Conservation (phyloP, 2,797 vertebrate species). For the Silurus aristotelis region DNA sequence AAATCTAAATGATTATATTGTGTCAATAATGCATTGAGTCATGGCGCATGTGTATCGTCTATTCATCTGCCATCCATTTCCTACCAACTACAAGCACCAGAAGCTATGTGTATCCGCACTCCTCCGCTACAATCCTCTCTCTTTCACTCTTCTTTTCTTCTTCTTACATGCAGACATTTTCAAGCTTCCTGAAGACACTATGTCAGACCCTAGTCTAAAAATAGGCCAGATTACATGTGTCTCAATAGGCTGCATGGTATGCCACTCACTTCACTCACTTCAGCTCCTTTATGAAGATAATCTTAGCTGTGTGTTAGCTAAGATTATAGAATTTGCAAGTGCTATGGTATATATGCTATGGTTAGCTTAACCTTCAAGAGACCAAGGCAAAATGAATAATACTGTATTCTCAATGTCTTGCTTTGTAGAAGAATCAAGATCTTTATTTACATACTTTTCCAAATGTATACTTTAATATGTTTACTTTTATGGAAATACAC, state of each 20-base stretch:
- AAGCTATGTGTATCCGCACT: background rate
- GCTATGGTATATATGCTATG: too few relatives aligned
- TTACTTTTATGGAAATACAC: too few relatives aligned
- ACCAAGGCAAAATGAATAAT: too few relatives aligned
- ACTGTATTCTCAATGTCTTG: background rate
- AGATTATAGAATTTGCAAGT: too few relatives aligned
- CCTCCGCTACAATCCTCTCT: background rate
- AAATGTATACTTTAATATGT: background rate
- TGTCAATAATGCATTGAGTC: background rate
- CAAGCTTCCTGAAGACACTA: conserved; percentile 11
- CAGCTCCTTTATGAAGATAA: background rate
- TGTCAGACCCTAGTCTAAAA: background rate
- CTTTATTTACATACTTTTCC: background rate
- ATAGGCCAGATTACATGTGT: background rate
- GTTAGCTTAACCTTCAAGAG: background rate
- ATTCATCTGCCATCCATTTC: background rate
- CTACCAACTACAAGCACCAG: background rate
- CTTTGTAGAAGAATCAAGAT: background rate
- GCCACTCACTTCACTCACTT: background rate
- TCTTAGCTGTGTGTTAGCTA: background rate
- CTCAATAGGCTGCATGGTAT: conserved; percentile 2
- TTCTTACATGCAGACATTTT: background rate
- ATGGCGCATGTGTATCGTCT: background rate
- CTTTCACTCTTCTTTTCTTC: background rate
- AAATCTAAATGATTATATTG: background rate